Evolutionary conservation across 2,888 invertebrate species (phyloP).

Genomic region (Noctua janthe): DNA sequence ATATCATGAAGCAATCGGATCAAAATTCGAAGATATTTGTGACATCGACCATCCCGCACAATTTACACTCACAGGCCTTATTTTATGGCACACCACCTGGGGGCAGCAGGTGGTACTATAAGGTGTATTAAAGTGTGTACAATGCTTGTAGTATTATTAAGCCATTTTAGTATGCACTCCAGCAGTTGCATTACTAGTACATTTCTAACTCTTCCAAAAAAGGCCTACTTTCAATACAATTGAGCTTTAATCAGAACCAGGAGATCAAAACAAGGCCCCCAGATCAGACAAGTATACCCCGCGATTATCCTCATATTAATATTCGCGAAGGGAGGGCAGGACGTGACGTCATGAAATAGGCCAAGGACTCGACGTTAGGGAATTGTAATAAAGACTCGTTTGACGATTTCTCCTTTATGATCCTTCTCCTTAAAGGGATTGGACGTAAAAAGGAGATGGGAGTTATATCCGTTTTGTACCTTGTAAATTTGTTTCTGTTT

Average conservation of each 20-base stretch:
- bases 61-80: neutral
- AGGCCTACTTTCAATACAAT: neutral
- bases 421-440: slow-evolving; percentile 32
- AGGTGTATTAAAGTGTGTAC: neutral
- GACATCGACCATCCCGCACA: neutral
- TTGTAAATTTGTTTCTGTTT: slow-evolving; percentile 31
- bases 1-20: neutral
- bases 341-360: slow-evolving; percentile 58
- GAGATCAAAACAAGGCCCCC: slow-evolving; percentile 9
- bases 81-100: neutral
- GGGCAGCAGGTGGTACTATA: too few species aligned
- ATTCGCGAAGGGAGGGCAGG: slow-evolving; percentile 42
- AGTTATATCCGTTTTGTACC: slow-evolving; percentile 33
- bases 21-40: neutral
- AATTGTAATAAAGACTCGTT: slow-evolving; percentile 57
- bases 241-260: neutral
- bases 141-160: neutral
- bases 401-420: slow-evolving; percentile 39
- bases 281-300: slow-evolving; percentile 15
- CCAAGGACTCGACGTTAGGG: slow-evolving; percentile 49
- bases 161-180: too few species aligned
- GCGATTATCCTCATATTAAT: slow-evolving; percentile 51
- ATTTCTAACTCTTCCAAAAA: neutral
- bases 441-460: slow-evolving; percentile 33
- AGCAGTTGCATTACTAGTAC: neutral